Evolutionary conservation across 2,888 invertebrate genomes (phyloP).

Genomic region (Ectropis crepuscularia): DNA sequence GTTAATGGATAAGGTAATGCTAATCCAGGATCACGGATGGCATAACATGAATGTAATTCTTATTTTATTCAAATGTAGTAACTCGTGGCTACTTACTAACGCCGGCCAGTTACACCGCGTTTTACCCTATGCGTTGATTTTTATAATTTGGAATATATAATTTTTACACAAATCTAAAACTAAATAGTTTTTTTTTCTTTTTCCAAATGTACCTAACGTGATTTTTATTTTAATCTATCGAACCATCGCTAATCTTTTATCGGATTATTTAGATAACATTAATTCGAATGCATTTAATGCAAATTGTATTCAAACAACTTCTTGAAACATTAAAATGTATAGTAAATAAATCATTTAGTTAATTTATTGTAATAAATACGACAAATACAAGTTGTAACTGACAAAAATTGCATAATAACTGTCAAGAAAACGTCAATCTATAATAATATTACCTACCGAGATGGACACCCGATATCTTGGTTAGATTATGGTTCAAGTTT

Average conservation of each 20-base stretch:
- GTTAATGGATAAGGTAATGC: too few relatives aligned
- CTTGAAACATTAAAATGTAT: conserved; percentile 10
- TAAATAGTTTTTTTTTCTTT: too few relatives aligned
- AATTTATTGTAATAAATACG: conserved; percentile 30
- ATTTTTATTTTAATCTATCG: not conserved
- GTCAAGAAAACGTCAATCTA: conserved; percentile 62
- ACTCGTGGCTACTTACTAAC: too few relatives aligned
- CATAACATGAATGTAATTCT: too few relatives aligned
- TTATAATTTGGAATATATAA: too few relatives aligned
- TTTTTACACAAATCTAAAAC: too few relatives aligned
- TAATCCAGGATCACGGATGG: too few relatives aligned
- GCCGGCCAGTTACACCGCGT: too few relatives aligned
- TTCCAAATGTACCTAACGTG: not conserved
- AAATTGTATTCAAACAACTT: conserved; percentile 14
- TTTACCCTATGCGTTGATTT: too few relatives aligned
- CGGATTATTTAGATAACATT: not conserved
- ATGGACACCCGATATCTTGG: conserved; percentile 66
- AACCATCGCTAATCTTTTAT: too few relatives aligned
- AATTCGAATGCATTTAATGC: not conserved
- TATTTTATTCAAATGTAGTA: too few relatives aligned
- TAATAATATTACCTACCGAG: conserved; percentile 66
- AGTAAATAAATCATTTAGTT: conserved; percentile 25
- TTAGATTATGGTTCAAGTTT: conserved; percentile 44
- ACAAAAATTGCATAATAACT: conserved; percentile 64
- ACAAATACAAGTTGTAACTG: conserved; percentile 51